These are phyloP conservation scores for Anagrus nilaparvatae DNA, from an alignment of 1,140 invertebrate species.

Conservation along the genomic window DNA sequence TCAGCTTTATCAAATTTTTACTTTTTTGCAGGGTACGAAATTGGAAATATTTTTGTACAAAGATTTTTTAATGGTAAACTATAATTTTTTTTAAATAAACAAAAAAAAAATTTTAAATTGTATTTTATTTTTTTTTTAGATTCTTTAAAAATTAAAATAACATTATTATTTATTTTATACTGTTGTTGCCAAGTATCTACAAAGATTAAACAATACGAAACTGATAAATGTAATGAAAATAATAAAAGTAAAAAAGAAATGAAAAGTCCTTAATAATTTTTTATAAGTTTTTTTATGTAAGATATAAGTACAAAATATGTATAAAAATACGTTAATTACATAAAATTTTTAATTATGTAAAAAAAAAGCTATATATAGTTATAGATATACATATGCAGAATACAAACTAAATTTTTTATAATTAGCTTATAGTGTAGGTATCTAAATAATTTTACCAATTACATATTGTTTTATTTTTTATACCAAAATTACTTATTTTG, in stretches of 20 bases:
- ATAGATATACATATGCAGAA: conserved; percentile 16
- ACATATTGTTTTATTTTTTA: conserved; percentile 17
- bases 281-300: conserved; percentile 23
- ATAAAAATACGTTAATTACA: conserved; percentile 35
- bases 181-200: conserved; percentile 44
- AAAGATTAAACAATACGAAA: conserved; percentile 31
- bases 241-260: neutral
- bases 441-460: conserved; percentile 16
- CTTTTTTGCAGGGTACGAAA: conserved; percentile 65
- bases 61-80: conserved; percentile 40
- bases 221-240: conserved; percentile 6
- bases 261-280: conserved; percentile 1
- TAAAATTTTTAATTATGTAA: conserved; percentile 18
- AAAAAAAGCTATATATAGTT: conserved; percentile 18
- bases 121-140: conserved; percentile 29
- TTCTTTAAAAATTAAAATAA: conserved; percentile 24
- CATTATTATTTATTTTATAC: conserved; percentile 38
- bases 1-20: conserved; percentile 78
- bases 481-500: no score
- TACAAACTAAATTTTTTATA: conserved; percentile 12
- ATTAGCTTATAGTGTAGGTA: conserved; percentile 15
- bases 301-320: conserved; percentile 38
- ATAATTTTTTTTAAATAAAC: neutral
- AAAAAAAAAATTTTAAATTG: neutral
- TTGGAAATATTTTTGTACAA: conserved; percentile 54